Base-by-base conservation (phyloP, 2,888 invertebrate species). In the Oxystoma pomonae region DNA sequence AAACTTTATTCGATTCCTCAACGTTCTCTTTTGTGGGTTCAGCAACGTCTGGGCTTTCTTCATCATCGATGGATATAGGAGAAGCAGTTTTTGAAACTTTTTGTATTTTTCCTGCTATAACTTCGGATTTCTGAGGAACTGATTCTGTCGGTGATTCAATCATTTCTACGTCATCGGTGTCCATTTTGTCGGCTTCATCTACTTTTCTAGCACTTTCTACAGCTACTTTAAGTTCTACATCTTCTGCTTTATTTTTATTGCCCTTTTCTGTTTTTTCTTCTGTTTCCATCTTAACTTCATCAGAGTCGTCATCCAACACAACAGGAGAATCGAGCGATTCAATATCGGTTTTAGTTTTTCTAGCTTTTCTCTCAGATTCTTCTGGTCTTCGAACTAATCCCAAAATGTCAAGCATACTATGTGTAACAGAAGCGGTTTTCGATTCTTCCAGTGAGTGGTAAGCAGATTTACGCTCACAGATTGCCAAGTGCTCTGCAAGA, bases 381-480 rank as follows among this genome's bases (percentile, higher is more conserved):
- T 82, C 84, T 55, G 84, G 82, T 59, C 83, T 83, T 56, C 85
- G 78, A 5, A 86, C 83, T 61, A 86, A 75, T 1, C 86, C 86
- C 55, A 86, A 74, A 71, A 85, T 83, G 72, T 86, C 85, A 61
- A 86, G 75, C 85, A 86, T 85, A 72, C 84, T 82, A 62, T 81
- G 81, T 55, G 84, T 83, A 7, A 85, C 83, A 0, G 84, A 85
- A 73, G 89, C 88, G 20, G 83, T 82, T 67, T 85, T 85, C 0
- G 89, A 89, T 16, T 84, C 83, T 65, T 86, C 86, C 63, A 86
- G 83, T 0, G 86, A 84, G 16, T 86, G 83, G 80, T 90, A 91
- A 0, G 91, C 90, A 0, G 87, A 87, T 76, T 88, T 86, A 73
- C 87, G 86, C 60, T 88, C 89, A 74, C 92, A 92, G 68, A 85